Evolutionary conservation across 2,113 vertebrate species (phyloP).

Genomic region (Centropus unirufus): DNA sequence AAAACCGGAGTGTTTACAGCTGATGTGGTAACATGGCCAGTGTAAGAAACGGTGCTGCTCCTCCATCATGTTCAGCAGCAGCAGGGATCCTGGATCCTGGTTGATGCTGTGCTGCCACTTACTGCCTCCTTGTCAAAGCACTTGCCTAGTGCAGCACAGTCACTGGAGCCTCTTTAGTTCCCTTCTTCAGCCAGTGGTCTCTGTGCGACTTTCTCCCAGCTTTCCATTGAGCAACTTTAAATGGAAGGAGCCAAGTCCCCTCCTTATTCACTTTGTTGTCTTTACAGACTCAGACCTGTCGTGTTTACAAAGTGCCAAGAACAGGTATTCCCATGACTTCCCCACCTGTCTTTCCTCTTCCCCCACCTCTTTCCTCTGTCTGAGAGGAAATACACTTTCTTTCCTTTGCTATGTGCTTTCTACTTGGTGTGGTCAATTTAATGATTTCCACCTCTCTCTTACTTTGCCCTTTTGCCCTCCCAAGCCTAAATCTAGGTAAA

Average conservation of each 20-base stretch:
- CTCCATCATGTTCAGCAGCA: neutral
- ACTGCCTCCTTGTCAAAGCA: neutral
- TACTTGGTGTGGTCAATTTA: neutral
- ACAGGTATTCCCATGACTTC: neutral
- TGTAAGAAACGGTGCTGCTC: neutral
- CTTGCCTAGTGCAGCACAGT: neutral
- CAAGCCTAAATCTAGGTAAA: neutral
- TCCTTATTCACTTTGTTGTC: neutral
- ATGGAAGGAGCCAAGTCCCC: neutral
- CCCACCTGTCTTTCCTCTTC: neutral
- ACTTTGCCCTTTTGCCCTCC: neutral
- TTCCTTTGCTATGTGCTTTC: neutral
- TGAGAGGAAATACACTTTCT: neutral
- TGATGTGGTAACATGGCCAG: rapidly evolving
- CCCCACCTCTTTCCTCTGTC: neutral
- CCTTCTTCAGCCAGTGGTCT: neutral
- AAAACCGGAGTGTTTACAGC: neutral
- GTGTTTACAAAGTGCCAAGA: neutral
- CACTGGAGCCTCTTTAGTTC: neutral
- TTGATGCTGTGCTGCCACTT: neutral
- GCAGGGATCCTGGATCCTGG: neutral
- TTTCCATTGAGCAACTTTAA: neutral
- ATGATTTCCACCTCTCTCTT: slow-evolving; percentile 7
- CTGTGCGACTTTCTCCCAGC: neutral
- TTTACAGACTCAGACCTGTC: neutral